Conservation (phyloP, 2,797 vertebrate genomes). For the Sarcophilus harrisii region DNA sequence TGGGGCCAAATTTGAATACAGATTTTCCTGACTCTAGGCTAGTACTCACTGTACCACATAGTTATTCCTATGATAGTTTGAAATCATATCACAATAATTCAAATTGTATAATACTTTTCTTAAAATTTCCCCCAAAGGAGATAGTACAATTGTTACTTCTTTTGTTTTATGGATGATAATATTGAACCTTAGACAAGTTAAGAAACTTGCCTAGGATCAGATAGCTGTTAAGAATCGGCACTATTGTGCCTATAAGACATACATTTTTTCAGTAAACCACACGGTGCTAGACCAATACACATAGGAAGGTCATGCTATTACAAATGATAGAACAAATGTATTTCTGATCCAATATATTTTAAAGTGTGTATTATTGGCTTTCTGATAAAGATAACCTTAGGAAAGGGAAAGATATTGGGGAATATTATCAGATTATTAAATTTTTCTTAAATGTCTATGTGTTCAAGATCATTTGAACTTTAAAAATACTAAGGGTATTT, state of each 20-base stretch:
- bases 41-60: neutral
- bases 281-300: neutral
- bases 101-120: neutral
- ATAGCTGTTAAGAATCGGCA: neutral
- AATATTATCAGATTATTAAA: neutral
- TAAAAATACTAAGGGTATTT: conserved; percentile 1
- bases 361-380: conserved; percentile 9
- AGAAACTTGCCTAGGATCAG: conserved; percentile 7
- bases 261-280: neutral
- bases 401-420: neutral
- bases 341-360: neutral
- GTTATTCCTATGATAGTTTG: neutral
- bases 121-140: neutral
- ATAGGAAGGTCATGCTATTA: neutral
- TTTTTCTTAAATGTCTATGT: neutral
- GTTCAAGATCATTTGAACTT: neutral
- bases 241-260: neutral
- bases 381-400: conserved; percentile 30
- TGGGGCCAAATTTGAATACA: neutral
- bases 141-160: neutral
- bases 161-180: neutral
- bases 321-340: neutral
- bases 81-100: neutral
- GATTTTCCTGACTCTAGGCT: neutral
- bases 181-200: neutral